Evolutionary conservation across 2,797 vertebrate genomes (phyloP), one percentile per base, ranked within the genome.

Genomic region (Chaunax sp.): DNA sequence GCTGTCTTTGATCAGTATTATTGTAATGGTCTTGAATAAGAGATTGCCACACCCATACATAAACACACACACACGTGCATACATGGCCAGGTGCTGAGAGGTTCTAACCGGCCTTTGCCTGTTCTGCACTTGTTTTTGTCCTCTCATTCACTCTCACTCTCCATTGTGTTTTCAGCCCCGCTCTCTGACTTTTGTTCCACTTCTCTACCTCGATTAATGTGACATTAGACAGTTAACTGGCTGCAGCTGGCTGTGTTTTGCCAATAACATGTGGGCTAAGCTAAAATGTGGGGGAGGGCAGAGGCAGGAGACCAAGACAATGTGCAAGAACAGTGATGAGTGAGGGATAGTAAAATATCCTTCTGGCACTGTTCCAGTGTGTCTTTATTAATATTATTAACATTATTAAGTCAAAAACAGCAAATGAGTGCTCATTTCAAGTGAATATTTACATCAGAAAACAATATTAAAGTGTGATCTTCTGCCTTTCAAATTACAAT

Each of bases 221-320:
- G 86, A 88, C 87, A 92, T 87, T 82, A 90, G 87, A 87, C 87
- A 76, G 87, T 92, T 92, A 93, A 90, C 86, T 77, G 88, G 76
- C 83, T 87, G 81, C 86, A 88, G 87, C 88, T 90, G 92, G 80
- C 81, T 87, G 87, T 92, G 91, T 91, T 93, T 93, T 89, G 81
- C 87, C 92, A 91, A 90, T 91, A 92, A 92, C 85, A 90, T 76
- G 72, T 33, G 62, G 80, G 76, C 62, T 83, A 69, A 69, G 80
- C 81, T 80, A 52, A 71, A 50, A 58, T 68, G 64, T 67, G 62
- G 73, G 59, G 78, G 78, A 68, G 77, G 65, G 69, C 46, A 38
- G 67, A 72, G 74, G 77, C 74, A 64, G 26, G 49, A 77, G 80
- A 73, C 72, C 62, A 71, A 66, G 75, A 28, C 64, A 50, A 47